phyloP scores from a whole-genome alignment of 1,140 invertebrate species.

The Nebria ingens region DNA sequence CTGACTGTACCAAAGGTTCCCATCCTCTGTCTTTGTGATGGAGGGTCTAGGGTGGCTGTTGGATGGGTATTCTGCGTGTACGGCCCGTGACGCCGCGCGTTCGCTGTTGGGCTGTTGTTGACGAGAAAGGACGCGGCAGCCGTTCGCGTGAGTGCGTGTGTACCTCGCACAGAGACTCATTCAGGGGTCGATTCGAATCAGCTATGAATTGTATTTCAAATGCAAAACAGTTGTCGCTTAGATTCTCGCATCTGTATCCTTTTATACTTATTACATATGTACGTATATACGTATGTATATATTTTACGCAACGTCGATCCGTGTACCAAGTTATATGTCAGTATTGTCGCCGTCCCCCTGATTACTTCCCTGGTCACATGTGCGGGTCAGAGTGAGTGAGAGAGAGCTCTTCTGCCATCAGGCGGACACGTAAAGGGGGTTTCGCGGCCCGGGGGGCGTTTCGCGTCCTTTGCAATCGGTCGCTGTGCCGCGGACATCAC shows the following conservation, averaged over 20 bases:
- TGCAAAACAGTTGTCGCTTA: no score
- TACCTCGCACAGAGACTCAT: no score
- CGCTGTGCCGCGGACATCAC: no score
- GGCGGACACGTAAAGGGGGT: no score
- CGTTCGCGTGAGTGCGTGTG: not conserved
- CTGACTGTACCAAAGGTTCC: no score
- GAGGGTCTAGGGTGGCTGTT: not conserved
- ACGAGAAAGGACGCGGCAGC: not conserved
- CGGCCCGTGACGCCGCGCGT: not conserved
- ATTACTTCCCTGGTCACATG: not conserved
- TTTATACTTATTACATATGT: no score
- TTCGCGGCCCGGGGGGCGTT: not conserved
- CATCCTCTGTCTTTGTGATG: not conserved
- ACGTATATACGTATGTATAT: no score
- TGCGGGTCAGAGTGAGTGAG: not conserved
- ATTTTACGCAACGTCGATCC: no score
- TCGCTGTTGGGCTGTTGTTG: not conserved
- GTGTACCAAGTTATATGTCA: no score
- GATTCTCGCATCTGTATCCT: no score
- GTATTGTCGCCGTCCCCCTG: not conserved
- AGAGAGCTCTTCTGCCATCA: constrained; percentile 7
- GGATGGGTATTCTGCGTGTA: not conserved
- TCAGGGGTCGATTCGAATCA: no score
- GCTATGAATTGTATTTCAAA: no score
- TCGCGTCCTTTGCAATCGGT: constrained; percentile 11